phyloP scores from a whole-genome alignment of 1,140 invertebrate genomes.

The Heliconius hermathena region DNA sequence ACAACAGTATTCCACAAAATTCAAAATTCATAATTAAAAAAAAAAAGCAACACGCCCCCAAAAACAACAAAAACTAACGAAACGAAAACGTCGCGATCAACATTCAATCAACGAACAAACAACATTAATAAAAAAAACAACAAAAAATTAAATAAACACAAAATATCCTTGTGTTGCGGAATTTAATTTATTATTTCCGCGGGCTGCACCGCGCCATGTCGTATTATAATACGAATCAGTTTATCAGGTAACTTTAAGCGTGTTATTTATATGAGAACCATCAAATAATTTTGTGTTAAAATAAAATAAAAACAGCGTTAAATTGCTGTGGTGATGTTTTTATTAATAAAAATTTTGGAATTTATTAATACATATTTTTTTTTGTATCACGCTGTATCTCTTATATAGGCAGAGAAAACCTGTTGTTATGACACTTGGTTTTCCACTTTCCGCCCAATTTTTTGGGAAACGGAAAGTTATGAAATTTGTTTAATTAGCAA shows the following conservation, averaged over 20 bases:
- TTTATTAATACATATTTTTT: too few relatives aligned
- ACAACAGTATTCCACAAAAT: too few relatives aligned
- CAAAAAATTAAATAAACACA: background rate
- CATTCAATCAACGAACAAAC: constrained; percentile 13
- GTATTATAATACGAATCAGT: constrained; percentile 33
- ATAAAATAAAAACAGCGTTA: background rate
- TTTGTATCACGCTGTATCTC: too few relatives aligned
- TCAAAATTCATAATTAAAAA: background rate
- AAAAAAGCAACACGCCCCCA: background rate
- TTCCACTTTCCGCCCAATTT: too few relatives aligned
- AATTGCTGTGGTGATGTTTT: background rate
- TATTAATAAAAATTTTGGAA: background rate
- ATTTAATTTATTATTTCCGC: constrained; percentile 31
- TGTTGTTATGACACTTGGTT: too few relatives aligned
- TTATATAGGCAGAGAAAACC: too few relatives aligned
- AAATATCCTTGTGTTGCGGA: constrained; percentile 20
- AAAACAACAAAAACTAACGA: background rate
- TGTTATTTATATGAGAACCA: constrained; percentile 27
- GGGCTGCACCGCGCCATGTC: constrained; percentile 12
- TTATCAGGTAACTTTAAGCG: constrained; percentile 14
- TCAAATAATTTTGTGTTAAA: constrained; percentile 17
- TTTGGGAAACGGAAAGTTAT: too few relatives aligned
- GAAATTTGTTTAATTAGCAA: too few relatives aligned
- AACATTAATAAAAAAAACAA: constrained; percentile 20
- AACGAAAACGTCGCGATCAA: constrained; percentile 7